phyloP scores from a whole-genome alignment of 2,888 invertebrate species.

The Leucania comma region DNA sequence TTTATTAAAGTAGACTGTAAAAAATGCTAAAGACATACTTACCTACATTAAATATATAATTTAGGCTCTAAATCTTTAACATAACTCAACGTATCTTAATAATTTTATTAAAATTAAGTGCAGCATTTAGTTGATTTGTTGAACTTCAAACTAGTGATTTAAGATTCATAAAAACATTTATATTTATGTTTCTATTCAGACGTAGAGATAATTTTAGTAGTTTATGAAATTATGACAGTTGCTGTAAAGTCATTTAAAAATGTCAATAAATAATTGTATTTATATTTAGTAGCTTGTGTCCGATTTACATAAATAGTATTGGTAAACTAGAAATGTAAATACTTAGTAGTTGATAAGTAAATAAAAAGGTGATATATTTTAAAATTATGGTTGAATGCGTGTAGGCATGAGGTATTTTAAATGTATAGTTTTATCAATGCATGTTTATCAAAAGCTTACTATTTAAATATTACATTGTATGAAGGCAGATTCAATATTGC shows the following conservation, averaged over 20 bases:
- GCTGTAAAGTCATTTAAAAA: constrained; percentile 40
- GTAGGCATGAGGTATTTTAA: constrained; percentile 1
- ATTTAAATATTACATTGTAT: constrained; percentile 19
- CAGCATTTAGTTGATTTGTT: constrained; percentile 24
- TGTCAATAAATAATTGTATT: constrained; percentile 46
- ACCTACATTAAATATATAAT: not conserved
- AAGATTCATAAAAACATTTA: constrained; percentile 31
- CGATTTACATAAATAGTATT: constrained; percentile 44
- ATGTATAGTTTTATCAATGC: constrained; percentile 4
- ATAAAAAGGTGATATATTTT: constrained; percentile 19
- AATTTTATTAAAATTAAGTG: constrained; percentile 26
- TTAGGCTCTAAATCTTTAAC: constrained; percentile 1
- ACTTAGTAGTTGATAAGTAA: constrained; percentile 27
- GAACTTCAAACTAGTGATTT: constrained; percentile 32
- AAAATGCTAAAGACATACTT: not conserved
- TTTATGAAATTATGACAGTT: constrained; percentile 51
- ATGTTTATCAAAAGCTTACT: constrained; percentile 4
- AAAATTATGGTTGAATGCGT: not conserved
- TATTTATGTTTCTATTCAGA: constrained; percentile 45
- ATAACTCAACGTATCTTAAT: constrained; percentile 6
- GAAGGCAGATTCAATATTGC: not conserved
- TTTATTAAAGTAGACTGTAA: no score
- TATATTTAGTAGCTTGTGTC: constrained; percentile 28
- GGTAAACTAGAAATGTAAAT: constrained; percentile 13
- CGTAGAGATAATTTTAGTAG: constrained; percentile 37